phyloP scores from a whole-genome alignment of 1,140 invertebrate species.

The Heliconius congener region DNA sequence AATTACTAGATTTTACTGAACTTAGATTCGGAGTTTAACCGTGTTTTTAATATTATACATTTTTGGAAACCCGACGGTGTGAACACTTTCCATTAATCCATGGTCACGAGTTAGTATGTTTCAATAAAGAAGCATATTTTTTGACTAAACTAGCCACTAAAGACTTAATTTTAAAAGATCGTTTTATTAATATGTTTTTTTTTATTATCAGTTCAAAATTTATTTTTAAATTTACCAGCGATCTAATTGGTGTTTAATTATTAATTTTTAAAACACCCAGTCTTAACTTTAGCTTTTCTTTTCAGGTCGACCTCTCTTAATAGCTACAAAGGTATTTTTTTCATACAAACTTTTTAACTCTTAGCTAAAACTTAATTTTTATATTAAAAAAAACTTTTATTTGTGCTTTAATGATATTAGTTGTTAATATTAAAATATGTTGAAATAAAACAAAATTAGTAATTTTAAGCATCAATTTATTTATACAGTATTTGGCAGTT shows the following conservation, averaged over 20 bases:
- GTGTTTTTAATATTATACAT: too few species aligned
- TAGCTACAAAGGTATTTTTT: background rate
- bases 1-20: too few species aligned
- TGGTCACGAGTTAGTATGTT: too few species aligned
- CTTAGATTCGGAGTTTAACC: too few species aligned
- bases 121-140: too few species aligned
- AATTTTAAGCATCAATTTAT: slow-evolving; percentile 62
- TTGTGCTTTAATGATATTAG: background rate
- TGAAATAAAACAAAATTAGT: slow-evolving; percentile 40
- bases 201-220: too few species aligned
- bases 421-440: background rate
- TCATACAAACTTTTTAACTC: background rate
- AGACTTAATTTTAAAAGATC: too few species aligned
- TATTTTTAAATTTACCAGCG: background rate
- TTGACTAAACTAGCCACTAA: too few species aligned
- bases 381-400: background rate
- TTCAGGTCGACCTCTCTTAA: background rate
- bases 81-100: too few species aligned
- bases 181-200: too few species aligned
- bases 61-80: too few species aligned
- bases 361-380: background rate
- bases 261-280: background rate
- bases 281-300: background rate
- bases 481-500: slow-evolving; percentile 71
- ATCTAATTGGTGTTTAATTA: background rate